phyloP scores from a whole-genome alignment of 2,113 vertebrate species.

The Pterocles gutturalis region DNA sequence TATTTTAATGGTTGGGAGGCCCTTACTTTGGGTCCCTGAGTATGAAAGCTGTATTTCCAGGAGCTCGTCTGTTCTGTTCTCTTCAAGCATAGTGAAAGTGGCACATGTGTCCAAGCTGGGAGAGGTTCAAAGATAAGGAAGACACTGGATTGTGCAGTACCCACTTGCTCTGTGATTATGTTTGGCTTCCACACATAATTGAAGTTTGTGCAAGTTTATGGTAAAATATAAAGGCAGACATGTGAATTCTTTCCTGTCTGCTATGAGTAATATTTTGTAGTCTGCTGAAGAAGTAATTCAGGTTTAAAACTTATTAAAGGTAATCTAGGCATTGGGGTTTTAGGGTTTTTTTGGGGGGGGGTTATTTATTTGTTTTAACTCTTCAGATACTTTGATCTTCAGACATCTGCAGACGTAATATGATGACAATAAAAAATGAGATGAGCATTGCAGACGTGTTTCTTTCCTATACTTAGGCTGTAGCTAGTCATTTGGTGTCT shows the following conservation, averaged over 20 bases:
- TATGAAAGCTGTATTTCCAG: background rate
- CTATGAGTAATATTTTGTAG: background rate
- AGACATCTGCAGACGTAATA: background rate
- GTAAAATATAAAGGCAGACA: background rate
- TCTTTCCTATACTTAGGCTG: background rate
- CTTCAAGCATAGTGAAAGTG: background rate
- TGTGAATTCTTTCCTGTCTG: background rate
- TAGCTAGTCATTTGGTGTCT: background rate
- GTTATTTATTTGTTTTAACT: background rate
- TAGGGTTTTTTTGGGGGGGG: too few relatives aligned
- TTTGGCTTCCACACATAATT: background rate
- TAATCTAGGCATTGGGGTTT: background rate
- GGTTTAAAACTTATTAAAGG: background rate
- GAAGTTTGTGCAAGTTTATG: background rate
- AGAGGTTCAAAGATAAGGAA: background rate
- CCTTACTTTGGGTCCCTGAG: background rate
- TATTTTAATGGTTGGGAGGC: background rate
- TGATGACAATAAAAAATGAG: background rate
- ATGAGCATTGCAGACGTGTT: background rate
- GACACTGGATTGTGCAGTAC: background rate
- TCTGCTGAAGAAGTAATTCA: background rate
- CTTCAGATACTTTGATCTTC: background rate
- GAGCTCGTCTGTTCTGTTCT: background rate
- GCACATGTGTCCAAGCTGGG: background rate
- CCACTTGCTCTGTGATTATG: background rate